Conservation (phyloP, 2,113 vertebrate genomes). For the Sapajus apella region DNA sequence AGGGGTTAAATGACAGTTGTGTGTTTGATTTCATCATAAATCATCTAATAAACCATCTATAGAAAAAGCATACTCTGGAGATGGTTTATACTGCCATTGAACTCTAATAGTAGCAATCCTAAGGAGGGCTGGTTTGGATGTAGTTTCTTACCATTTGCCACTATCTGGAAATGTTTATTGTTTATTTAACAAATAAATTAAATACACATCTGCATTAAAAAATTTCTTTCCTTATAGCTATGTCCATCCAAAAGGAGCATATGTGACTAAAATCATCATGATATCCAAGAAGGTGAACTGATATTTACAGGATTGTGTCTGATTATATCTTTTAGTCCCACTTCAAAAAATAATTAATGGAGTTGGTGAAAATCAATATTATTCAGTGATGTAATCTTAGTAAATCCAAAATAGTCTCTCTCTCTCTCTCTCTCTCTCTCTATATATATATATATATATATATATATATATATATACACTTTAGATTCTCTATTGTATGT, state of each 20-base stretch:
- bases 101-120: neutral
- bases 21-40: neutral
- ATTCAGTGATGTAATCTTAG: neutral
- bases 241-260: neutral
- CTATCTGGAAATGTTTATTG: neutral
- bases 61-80: neutral
- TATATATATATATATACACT: neutral
- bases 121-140: neutral
- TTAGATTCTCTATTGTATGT: too few relatives aligned
- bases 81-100: neutral
- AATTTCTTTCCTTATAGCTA: neutral
- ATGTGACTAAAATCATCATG: neutral
- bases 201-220: neutral
- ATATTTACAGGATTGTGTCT: constrained; percentile 5
- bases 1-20: neutral
- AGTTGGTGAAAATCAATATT: neutral
- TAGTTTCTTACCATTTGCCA: neutral
- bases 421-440: too few relatives aligned
- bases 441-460: too few relatives aligned
- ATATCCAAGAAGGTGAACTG: neutral
- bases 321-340: neutral
- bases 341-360: neutral
- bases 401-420: neutral
- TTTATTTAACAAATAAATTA: constrained; percentile 24
- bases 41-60: neutral